These are phyloP conservation scores for Glossophaga mutica DNA, from an alignment of 2,797 vertebrate genomes.

Conservation along the genomic window DNA sequence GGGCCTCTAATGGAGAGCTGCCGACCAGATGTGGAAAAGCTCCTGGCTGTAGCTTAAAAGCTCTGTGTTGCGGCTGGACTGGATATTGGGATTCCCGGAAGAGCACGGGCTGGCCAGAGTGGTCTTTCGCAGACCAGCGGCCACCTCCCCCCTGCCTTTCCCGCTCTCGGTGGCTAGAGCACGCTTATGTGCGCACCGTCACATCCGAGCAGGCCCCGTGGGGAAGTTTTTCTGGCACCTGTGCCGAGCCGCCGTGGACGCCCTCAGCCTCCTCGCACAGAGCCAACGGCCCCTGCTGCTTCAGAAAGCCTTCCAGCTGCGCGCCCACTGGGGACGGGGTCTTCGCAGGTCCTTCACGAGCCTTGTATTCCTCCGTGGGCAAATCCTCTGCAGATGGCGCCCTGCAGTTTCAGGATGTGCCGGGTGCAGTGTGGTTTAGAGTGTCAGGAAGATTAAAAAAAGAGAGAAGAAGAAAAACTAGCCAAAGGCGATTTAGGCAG, in stretches of 20 bases:
- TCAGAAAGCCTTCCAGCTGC: conserved; percentile 35
- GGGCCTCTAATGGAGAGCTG: conserved; percentile 67
- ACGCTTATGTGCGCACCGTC: background rate
- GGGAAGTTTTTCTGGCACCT: background rate
- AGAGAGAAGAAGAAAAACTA: conserved; percentile 28
- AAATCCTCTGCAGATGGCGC: conserved; percentile 75
- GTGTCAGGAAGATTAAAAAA: conserved; percentile 42
- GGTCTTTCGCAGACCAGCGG: background rate
- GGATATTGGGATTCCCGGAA: conserved; percentile 57
- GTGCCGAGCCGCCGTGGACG: background rate
- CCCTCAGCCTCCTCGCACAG: background rate
- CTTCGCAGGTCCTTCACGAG: conserved; percentile 42
- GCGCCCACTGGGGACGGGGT: conserved; percentile 46
- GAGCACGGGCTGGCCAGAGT: background rate
- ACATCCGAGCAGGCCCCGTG: fast-evolving
- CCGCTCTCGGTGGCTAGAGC: background rate
- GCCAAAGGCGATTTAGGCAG: conserved; percentile 74
- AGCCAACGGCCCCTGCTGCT: background rate
- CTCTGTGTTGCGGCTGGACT: background rate
- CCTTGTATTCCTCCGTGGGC: conserved; percentile 58
- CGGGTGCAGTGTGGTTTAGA: conserved; percentile 22
- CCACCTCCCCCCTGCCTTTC: conserved; percentile 15
- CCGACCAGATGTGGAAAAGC: conserved; percentile 59
- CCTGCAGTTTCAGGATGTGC: conserved; percentile 66
- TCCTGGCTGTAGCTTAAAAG: conserved; percentile 59